Base-by-base conservation (phyloP, 2,888 invertebrate species). In the Copidosoma aretas region DNA sequence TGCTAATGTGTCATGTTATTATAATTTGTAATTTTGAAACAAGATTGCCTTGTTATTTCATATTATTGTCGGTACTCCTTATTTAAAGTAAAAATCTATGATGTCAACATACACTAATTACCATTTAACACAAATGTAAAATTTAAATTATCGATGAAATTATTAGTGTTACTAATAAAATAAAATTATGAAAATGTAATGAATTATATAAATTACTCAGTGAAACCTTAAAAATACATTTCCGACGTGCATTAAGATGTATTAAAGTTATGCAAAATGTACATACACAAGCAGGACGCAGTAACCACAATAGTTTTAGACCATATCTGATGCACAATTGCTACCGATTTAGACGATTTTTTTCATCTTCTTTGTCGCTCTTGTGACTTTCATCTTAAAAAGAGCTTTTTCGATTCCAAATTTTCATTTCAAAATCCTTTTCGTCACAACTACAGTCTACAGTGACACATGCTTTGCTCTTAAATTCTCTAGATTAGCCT, bases 391-490 rank as follows among this genome's bases (percentile, higher is more conserved):
- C 69, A 41, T 60, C 70, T 59, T 67, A 64, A 1, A 70, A 67
- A 8, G 72, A 64, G 60, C 41, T 64, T 25, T 72, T 72, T 41
- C 72, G 62, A 54, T 72, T 72, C 15, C 60, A 52, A 43, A 10
- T 56, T 66, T 71, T 71, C 71, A 73, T 71, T 24, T 71, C 75
- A 5, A 71, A 66, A 21, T 64, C 64, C 0, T 74, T 73, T 21
- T 19, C 19, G 12, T 87, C 88, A 43, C 90, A 90, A 77, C 89
- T 89, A 63, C 88, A 87, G 75, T 90, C 90, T 70, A 91, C 90
- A 63, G 90, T 93, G 15, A 97, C 93, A 78, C 94, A 97, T 84
- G 97, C 97, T 82, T 95, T 96, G 81, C 96, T 96, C 81, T 95
- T 96, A 83, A 92, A 95, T 74, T 87, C 84, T 17, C 72, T 73